phyloP scores from a whole-genome alignment of 2,113 vertebrate species.

The Lophotis ruficrista region DNA sequence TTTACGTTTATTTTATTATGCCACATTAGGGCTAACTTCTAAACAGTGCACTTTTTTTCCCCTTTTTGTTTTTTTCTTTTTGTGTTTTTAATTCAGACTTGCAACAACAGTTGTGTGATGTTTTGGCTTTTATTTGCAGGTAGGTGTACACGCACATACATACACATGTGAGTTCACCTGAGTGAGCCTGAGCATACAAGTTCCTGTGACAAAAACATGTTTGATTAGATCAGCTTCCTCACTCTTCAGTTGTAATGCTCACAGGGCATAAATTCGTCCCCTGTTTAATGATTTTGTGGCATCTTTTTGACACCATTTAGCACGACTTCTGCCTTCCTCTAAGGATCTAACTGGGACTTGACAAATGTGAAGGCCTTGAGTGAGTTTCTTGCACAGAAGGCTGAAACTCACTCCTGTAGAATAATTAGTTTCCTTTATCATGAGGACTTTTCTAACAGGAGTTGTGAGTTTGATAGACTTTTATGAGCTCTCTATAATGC shows the following conservation, averaged over 20 bases:
- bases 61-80: not conserved
- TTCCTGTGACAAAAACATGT: not conserved
- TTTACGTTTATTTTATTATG: not conserved
- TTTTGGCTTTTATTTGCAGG: not conserved
- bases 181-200: not conserved
- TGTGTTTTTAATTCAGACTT: not conserved
- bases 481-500: not conserved
- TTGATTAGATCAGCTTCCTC: not conserved
- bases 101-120: not conserved
- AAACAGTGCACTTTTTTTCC: not conserved
- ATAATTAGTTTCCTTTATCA: not conserved
- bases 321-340: not conserved
- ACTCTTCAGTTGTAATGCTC: not conserved
- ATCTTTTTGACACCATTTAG: not conserved
- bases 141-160: not conserved
- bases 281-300: not conserved
- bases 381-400: not conserved
- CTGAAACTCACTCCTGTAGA: not conserved
- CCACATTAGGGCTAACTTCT: not conserved
- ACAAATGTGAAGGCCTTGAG: not conserved
- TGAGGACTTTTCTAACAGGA: not conserved
- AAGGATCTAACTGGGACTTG: not conserved
- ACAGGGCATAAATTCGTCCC: not conserved
- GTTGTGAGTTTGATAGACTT: accelerated
- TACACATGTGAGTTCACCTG: not conserved